Evolutionary conservation across 2,888 invertebrate genomes (phyloP), one percentile per base, ranked within the genome.

Genomic region (Drosophila niveifrons): DNA sequence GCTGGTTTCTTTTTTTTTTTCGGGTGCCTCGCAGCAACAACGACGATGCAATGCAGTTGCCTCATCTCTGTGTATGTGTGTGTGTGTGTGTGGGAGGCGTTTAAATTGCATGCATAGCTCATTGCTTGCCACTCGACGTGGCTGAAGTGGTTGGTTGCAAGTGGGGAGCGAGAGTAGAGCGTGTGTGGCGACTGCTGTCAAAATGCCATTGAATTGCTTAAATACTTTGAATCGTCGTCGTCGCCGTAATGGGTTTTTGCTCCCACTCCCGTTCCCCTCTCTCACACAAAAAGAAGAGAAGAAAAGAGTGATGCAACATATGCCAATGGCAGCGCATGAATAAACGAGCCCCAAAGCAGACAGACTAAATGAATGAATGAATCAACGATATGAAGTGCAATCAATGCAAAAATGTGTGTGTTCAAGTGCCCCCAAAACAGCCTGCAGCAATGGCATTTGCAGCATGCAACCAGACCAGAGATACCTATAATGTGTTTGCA

Each of bases 361-460:
- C 64, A 56, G 63, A 62, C 44, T 64, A 67, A 53, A 44, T 62
- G 76, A 71, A 58, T 50, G 80, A 57, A 41, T 61, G 83, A 58
- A 50, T 56, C 36, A 57, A 57, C 77, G 80, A 85, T 90, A 84
- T 88, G 82, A 90, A 91, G 90, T 91, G 91, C 89, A 90, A 91
- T 91, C 90, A 89, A 88, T 90, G 90, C 83, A 85, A 89, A 89
- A 84, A 90, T 87, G 85, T 77, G 29, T 53, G 56, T 59, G 53
- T 75, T 90, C 79, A 78, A 89, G 88, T 89, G 67, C 59, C 63
- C 63, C 39, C 59, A 50, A 62, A 57, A 31, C 58, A 52, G 63
- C 43, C 71, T 52, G 61, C 68, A 57, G 50, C 56, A 62, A 53
- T 31, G 23, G 36, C 36, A 2, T 8, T 36, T 44, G 52, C 43